These are phyloP conservation scores for Loxodonta africana DNA, from an alignment of 2,113 vertebrate genomes.

Conservation along the genomic window DNA sequence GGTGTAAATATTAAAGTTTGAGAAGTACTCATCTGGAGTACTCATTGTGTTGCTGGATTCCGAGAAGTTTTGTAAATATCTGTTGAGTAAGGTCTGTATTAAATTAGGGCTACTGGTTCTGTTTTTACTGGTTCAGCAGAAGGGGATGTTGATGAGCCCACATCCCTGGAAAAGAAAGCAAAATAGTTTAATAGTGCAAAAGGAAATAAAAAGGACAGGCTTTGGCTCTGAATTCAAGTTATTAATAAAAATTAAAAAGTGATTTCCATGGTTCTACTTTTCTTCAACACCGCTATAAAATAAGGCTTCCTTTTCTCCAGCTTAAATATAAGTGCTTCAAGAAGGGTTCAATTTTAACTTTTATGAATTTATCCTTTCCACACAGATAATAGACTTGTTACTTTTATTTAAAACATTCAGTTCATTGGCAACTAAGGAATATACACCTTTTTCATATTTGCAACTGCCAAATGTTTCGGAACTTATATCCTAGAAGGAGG, in stretches of 20 bases:
- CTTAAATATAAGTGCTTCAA: conserved; percentile 12
- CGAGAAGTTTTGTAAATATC: background rate
- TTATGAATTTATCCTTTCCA: background rate
- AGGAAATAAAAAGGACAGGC: background rate
- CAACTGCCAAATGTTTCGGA: background rate
- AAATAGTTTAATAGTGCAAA: background rate
- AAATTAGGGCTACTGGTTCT: background rate
- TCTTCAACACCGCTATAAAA: background rate
- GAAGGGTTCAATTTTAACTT: background rate
- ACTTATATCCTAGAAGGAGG: background rate
- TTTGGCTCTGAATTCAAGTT: conserved; percentile 30
- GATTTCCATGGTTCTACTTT: conserved; percentile 14
- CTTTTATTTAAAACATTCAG: background rate
- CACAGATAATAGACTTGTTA: background rate
- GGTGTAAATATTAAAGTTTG: background rate
- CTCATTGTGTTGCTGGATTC: background rate
- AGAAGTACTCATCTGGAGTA: background rate
- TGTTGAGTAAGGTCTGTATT: background rate
- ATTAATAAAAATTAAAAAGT: background rate
- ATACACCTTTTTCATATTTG: conserved; percentile 12
- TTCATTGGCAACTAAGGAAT: background rate
- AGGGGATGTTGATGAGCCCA: background rate
- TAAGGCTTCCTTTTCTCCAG: background rate
- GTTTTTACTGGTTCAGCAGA: no score
- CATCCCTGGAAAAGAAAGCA: background rate